A percentile compares a stretch with the other conserved stretches of the same genome.
Conservation (phyloP, 2,888 invertebrate species). For the Drosophila ezoana region DNA sequence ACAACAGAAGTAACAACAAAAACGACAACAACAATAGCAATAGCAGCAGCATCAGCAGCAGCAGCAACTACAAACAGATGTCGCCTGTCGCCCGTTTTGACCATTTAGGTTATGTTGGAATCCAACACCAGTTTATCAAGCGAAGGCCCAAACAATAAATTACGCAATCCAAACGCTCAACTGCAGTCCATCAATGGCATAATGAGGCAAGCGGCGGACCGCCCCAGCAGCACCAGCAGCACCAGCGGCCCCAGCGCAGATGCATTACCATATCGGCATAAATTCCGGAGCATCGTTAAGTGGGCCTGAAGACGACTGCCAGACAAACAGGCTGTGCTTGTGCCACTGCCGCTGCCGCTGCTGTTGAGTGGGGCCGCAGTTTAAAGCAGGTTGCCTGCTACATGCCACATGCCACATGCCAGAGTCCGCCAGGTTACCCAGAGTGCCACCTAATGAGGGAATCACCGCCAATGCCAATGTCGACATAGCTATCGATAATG, state of each 20-base stretch:
- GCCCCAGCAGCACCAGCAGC: conserved; percentile 44
- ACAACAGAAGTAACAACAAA: conserved; percentile 28
- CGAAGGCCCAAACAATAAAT: conserved; percentile 82
- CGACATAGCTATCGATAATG: conserved; percentile 64
- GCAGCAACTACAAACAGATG: conserved; percentile 57
- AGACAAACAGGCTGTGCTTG: conserved; percentile 59
- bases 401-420: conserved; percentile 58
- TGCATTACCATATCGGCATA: conserved; percentile 83
- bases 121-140: conserved; percentile 80
- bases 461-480: conserved; percentile 75
- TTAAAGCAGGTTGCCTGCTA: conserved; percentile 50
- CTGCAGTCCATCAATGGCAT: conserved; percentile 82
- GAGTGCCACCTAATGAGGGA: conserved; percentile 81
- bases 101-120: conserved; percentile 72
- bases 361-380: conserved; percentile 32
- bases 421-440: conserved; percentile 49
- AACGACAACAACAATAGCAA: conserved; percentile 24
- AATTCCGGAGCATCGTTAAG: conserved; percentile 83
- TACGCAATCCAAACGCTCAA: conserved; percentile 83
- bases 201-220: conserved; percentile 69
- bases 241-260: conserved; percentile 53
- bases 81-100: conserved; percentile 68
- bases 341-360: conserved; percentile 34
- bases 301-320: conserved; percentile 61
- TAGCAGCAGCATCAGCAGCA: conserved; percentile 17